Conservation (phyloP, 2,888 invertebrate species). For the Meliscaeva auricollis region DNA sequence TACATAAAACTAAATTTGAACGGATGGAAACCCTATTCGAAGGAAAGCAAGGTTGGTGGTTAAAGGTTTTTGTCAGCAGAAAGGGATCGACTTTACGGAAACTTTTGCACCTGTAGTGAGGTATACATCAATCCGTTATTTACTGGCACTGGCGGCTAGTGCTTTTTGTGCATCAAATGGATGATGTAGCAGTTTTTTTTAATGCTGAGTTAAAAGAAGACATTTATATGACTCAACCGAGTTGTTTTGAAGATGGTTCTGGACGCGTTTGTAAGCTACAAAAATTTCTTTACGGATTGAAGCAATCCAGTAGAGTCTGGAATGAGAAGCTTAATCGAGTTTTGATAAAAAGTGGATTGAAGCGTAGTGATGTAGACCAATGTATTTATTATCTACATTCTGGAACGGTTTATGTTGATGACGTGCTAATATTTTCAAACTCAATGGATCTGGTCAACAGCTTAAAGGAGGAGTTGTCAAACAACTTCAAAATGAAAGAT, state of each 20-base stretch:
- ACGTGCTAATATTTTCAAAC: constrained; percentile 48
- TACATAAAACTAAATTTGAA: constrained; percentile 65
- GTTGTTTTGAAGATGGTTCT: constrained; percentile 63
- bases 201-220: constrained; percentile 65
- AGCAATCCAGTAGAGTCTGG: constrained; percentile 54
- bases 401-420: constrained; percentile 62
- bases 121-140: constrained; percentile 59
- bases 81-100: constrained; percentile 65
- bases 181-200: constrained; percentile 71
- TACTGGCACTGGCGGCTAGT: constrained; percentile 66
- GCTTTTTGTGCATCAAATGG: constrained; percentile 65
- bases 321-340: constrained; percentile 51
- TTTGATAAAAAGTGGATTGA: constrained; percentile 44
- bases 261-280: constrained; percentile 59
- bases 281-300: constrained; percentile 70
- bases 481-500: constrained; percentile 55
- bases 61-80: constrained; percentile 59
- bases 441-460: constrained; percentile 31
- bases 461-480: constrained; percentile 42
- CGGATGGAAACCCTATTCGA: constrained; percentile 45
- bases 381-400: constrained; percentile 53
- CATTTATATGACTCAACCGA: constrained; percentile 69
- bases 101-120: constrained; percentile 58
- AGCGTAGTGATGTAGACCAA: constrained; percentile 49
- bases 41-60: constrained; percentile 64